Conservation (phyloP, 2,797 vertebrate species). For the Microctenopoma steveboyesi region DNA sequence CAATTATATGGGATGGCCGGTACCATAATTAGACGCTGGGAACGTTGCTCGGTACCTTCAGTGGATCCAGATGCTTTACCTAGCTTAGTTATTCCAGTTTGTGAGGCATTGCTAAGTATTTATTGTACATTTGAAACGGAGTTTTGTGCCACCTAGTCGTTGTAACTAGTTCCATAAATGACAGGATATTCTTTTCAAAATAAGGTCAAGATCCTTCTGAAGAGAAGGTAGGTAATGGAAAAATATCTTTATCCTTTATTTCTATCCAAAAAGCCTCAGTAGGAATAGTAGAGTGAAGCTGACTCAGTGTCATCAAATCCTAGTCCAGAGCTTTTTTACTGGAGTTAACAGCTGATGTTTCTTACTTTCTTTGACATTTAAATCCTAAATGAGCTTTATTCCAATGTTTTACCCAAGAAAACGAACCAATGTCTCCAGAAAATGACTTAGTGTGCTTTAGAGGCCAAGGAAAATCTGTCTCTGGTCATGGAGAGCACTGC, state of each 20-base stretch:
- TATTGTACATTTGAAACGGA: conserved; percentile 2
- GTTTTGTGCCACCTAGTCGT: not conserved
- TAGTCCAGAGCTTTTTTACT: conserved; percentile 38
- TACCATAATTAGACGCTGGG: conserved; percentile 58
- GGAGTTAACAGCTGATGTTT: conserved; percentile 38
- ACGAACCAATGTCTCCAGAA: conserved; percentile 44
- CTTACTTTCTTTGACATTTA: conserved; percentile 68
- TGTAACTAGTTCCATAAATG: conserved; percentile 1
- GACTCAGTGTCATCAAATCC: conserved; percentile 40
- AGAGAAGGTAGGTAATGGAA: conserved; percentile 1
- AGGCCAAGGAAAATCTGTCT: conserved; percentile 49
- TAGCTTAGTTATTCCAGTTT: conserved; percentile 19
- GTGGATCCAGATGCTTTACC: conserved; percentile 21
- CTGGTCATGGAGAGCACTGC: conserved; percentile 35
- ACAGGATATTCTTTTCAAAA: conserved; percentile 29
- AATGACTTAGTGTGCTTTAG: conserved; percentile 40
- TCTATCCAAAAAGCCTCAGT: not conserved
- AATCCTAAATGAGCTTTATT: conserved; percentile 54
- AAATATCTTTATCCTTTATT: conserved; percentile 17
- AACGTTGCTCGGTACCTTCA: conserved; percentile 26
- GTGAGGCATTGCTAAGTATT: not conserved
- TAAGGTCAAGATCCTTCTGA: conserved; percentile 27
- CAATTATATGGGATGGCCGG: conserved; percentile 56
- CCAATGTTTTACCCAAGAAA: conserved; percentile 52
- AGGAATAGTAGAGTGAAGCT: conserved; percentile 27